These are phyloP conservation scores for Macrosoma leucophasiata DNA, from an alignment of 2,888 invertebrate species.

Conservation along the genomic window DNA sequence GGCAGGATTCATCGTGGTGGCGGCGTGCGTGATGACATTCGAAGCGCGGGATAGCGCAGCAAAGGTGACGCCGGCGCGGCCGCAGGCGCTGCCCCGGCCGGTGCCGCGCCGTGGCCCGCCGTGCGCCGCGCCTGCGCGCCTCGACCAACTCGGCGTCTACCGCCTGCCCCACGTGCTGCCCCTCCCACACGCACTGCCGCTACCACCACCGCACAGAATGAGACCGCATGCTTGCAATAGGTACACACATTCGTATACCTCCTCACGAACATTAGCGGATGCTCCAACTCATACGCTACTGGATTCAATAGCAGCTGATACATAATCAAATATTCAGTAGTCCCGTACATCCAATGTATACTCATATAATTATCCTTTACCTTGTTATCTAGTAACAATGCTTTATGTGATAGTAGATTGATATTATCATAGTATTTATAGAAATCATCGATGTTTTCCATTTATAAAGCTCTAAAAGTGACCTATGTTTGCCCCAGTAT, in stretches of 20 bases:
- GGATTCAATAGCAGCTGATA: too few relatives aligned
- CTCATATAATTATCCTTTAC: too few relatives aligned
- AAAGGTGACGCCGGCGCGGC: conserved; percentile 85
- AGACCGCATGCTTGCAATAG: conserved; percentile 49
- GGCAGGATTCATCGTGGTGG: conserved; percentile 96
- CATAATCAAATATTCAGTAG: too few relatives aligned
- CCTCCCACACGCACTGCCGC: conserved; percentile 63
- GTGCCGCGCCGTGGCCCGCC: conserved; percentile 62
- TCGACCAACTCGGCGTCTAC: conserved; percentile 81
- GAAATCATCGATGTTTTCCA: too few relatives aligned
- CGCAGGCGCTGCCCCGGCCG: conserved; percentile 70
- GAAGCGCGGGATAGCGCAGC: conserved; percentile 97
- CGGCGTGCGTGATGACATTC: conserved; percentile 99
- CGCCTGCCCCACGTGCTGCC: conserved; percentile 74
- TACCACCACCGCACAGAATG: conserved; percentile 63
- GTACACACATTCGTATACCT: conserved; percentile 34
- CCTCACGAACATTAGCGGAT: too few relatives aligned
- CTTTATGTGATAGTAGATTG: too few relatives aligned
- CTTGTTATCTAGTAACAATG: too few relatives aligned
- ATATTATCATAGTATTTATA: too few relatives aligned
- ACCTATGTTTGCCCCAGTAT: too few relatives aligned
- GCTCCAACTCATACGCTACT: too few relatives aligned
- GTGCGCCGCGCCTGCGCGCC: conserved; percentile 70
- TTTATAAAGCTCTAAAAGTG: too few relatives aligned
- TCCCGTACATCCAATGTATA: too few relatives aligned